Evolutionary conservation across 2,113 vertebrate genomes (phyloP).

Genomic region (Proteles cristata): DNA sequence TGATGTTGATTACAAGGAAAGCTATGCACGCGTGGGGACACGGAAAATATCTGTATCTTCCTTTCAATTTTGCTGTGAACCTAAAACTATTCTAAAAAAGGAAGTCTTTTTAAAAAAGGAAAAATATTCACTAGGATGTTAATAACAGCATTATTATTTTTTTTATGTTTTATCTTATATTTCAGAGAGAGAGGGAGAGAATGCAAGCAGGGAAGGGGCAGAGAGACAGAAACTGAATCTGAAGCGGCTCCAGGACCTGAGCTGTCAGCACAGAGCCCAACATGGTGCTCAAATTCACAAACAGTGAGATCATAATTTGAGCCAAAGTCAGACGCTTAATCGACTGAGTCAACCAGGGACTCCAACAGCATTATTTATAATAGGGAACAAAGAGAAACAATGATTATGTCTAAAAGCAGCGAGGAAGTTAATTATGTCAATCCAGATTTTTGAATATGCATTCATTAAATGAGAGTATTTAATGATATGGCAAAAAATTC

Average conservation of each 20-base stretch:
- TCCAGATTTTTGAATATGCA: constrained; percentile 25
- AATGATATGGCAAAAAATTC: constrained; percentile 29
- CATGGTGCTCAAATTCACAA: too few relatives aligned
- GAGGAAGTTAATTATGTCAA: neutral
- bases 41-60: neutral
- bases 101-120: neutral
- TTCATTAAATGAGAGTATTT: constrained; percentile 16
- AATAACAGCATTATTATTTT: constrained; percentile 16
- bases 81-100: neutral
- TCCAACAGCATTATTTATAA: constrained; percentile 10
- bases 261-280: too few relatives aligned
- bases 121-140: neutral
- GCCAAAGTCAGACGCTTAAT: too few relatives aligned
- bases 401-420: neutral
- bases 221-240: too few relatives aligned
- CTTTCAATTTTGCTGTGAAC: neutral
- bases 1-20: neutral
- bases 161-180: too few relatives aligned
- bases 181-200: too few relatives aligned
- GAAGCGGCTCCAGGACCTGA: too few relatives aligned
- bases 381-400: constrained; percentile 32
- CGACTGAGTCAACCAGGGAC: too few relatives aligned
- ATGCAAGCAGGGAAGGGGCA: too few relatives aligned
- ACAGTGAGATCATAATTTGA: too few relatives aligned
- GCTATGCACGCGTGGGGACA: neutral